Base-by-base conservation (phyloP, 2,888 invertebrate species). In the Tanaodytes sp. region DNA sequence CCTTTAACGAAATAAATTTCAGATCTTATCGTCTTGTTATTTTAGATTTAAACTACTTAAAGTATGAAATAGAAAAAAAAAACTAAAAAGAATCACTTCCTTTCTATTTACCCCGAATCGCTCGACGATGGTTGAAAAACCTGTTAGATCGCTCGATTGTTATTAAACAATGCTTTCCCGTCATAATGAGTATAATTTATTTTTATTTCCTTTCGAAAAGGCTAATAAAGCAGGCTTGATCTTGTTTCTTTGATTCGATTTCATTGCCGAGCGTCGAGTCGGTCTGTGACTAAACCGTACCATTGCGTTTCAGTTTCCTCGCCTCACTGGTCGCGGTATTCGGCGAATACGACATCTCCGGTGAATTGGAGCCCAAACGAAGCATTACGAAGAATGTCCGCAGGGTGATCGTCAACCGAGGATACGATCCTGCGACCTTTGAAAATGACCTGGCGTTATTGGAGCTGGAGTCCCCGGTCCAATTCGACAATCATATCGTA, bases 271-370 rank as follows among this genome's bases (percentile, higher is more conserved):
- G 4, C 12, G 27, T 27, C 8, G 27, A 30, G 27, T n/a, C 12
- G 19, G 12, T 23, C 27, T 51, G 18, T 61, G 18, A 6, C 37
- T 63, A 45, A 65, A 45, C 18, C 11, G 11, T 33, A 4, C 40
- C 11, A 36, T 51, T 54, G 8, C 45, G 20, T 66, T 66, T 39
- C 58, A 91, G 93, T 36, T 96, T 96, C 86, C 87, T 96, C 61
- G 96, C 96, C 0, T 94, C 95, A 0, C 86, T 96, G 66, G 93
- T 96, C 9, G 95, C 95, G 0, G 95, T 96, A 2, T 92, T 96
- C 79, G 96, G 96, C 0, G 96, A 96, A 82, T 93, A 92, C 81
- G 96, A 96, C 82, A 92, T 96, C 74, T 93, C 94, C 0, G 93
- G 94, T 0, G 93, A 94, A 80, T 86, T 92, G 75, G 95, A 96